Percentiles rank a stretch among this genome's conserved stretches.
Conservation (phyloP, 1,140 invertebrate species). For the Melanaphis sacchari region DNA sequence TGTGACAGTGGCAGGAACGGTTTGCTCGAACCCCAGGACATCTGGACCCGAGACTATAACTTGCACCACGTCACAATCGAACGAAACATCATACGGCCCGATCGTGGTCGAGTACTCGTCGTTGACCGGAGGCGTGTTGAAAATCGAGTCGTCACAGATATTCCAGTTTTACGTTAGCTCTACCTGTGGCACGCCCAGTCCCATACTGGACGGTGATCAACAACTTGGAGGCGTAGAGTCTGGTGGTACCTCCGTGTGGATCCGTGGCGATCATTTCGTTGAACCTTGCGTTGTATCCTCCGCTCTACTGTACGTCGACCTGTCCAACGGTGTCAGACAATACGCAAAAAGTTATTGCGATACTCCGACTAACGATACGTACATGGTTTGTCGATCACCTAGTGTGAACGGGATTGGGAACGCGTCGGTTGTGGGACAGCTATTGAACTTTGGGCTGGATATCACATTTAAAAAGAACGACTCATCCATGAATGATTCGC, state of each 20-base stretch:
- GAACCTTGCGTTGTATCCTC: conserved; percentile 54
- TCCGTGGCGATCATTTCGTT: background rate
- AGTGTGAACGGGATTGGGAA: background rate
- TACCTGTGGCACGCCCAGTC: background rate
- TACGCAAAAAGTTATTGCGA: background rate
- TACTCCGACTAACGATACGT: background rate
- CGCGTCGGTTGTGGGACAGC: too few relatives aligned
- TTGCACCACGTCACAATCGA: background rate
- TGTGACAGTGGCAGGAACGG: background rate
- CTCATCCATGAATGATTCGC: background rate
- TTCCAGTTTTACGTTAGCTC: background rate
- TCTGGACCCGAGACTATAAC: background rate
- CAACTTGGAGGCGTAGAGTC: background rate
- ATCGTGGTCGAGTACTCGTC: background rate
- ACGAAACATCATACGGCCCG: background rate
- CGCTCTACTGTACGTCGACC: conserved; percentile 40
- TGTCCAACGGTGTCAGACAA: background rate
- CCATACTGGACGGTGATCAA: background rate
- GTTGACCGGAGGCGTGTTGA: background rate
- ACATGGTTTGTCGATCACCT: background rate
- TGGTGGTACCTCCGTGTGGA: background rate
- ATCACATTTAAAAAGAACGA: background rate
- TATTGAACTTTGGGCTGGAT: background rate
- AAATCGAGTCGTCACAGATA: background rate
- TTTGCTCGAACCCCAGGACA: background rate